These are phyloP conservation scores for Emydocephalus ijimae DNA, from an alignment of 2,113 vertebrate genomes.

Conservation along the genomic window DNA sequence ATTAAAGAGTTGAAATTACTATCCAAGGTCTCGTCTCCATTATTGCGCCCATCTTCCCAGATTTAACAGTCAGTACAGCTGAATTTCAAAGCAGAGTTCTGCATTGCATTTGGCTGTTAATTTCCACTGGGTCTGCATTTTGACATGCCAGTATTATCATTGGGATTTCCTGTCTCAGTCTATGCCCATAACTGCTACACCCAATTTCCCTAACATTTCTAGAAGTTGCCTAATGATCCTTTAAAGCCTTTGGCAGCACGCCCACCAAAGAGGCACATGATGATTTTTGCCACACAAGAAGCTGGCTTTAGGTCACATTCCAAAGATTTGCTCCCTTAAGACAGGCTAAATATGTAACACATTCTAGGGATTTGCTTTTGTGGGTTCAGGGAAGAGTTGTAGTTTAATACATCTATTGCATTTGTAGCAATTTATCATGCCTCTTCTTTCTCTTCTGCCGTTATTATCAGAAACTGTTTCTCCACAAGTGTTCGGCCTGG, in stretches of 20 bases:
- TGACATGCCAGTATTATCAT: not conserved
- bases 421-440: constrained; percentile 8
- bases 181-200: constrained; percentile 3
- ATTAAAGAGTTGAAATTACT: too few species aligned
- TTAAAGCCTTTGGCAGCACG: constrained; percentile 28
- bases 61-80: not conserved
- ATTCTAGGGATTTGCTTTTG: not conserved
- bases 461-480: not conserved
- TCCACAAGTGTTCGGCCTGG: not conserved
- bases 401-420: not conserved
- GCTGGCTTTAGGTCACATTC: constrained; percentile 22
- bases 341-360: not conserved
- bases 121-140: not conserved
- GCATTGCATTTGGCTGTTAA: constrained; percentile 1
- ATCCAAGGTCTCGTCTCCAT: too few species aligned
- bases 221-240: constrained; percentile 42
- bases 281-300: not conserved
- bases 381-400: not conserved
- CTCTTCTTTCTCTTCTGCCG: not conserved
- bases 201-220: constrained; percentile 30
- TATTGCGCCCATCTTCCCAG: too few species aligned
- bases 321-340: not conserved
- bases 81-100: constrained; percentile 1
- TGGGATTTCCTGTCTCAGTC: not conserved
- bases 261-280: not conserved